Conservation (phyloP, 2,113 vertebrate species). For the Bufo gargarizans region DNA sequence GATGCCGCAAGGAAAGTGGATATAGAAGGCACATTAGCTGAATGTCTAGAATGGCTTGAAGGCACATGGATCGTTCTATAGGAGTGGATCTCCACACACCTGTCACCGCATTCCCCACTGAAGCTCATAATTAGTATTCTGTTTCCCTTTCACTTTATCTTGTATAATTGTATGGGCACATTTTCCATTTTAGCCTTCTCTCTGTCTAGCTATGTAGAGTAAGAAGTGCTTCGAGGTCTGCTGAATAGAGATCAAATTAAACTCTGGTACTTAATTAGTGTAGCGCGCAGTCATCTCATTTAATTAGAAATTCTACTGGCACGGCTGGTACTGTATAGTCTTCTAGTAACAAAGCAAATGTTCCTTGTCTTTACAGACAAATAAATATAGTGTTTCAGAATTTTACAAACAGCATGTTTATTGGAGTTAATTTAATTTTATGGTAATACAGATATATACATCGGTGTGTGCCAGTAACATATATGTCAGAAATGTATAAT, state of each 20-base stretch:
- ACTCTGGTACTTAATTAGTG: slow-evolving; percentile 56
- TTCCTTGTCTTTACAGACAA: slow-evolving; percentile 26
- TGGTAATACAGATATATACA: slow-evolving; percentile 5
- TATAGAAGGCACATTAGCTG: slow-evolving; percentile 3
- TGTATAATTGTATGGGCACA: slow-evolving; percentile 36
- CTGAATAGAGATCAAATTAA: slow-evolving; percentile 58
- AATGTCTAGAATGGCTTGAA: slow-evolving; percentile 12
- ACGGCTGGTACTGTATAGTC: neutral
- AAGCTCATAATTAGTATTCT: slow-evolving; percentile 46
- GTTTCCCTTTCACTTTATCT: slow-evolving; percentile 22
- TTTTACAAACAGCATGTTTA: slow-evolving; percentile 31
- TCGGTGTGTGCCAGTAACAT: neutral
- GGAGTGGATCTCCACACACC: slow-evolving; percentile 18
- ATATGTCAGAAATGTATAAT: neutral
- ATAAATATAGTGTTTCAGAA: slow-evolving; percentile 31
- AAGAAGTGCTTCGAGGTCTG: slow-evolving; percentile 56
- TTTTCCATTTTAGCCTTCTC: slow-evolving; percentile 38
- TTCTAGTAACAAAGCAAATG: slow-evolving; percentile 50
- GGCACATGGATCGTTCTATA: neutral
- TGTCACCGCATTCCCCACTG: slow-evolving; percentile 31
- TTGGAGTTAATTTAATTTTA: slow-evolving; percentile 8
- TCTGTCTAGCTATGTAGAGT: slow-evolving; percentile 44
- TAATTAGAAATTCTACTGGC: slow-evolving; percentile 53
- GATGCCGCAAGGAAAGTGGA: neutral
- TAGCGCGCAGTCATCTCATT: slow-evolving; percentile 50